These are phyloP conservation scores for Megaceryle torquata DNA, from an alignment of 2,113 vertebrate species.

Conservation along the genomic window DNA sequence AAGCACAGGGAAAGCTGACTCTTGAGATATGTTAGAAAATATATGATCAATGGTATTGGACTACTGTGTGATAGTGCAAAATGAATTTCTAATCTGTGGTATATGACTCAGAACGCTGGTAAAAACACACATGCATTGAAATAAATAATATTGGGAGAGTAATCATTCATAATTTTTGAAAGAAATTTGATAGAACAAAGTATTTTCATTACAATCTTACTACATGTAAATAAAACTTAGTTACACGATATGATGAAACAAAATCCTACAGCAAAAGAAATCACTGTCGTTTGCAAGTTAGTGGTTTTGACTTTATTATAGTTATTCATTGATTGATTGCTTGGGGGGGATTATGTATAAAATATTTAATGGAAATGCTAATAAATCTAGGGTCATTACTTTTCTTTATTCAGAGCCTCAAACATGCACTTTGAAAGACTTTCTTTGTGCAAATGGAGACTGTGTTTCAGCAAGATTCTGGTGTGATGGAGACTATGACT, in stretches of 20 bases:
- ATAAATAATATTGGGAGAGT: neutral
- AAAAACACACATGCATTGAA: neutral
- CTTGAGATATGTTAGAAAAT: neutral
- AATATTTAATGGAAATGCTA: neutral
- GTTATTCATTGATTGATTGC: neutral
- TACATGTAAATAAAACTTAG: neutral
- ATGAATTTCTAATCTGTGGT: neutral
- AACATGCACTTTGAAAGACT: conserved; percentile 93
- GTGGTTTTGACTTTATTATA: neutral
- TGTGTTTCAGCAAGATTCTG: conserved; percentile 94
- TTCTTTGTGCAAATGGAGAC: conserved; percentile 91
- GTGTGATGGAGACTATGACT: conserved; percentile 97
- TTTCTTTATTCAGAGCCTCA: conserved; percentile 83
- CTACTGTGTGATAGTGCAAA: neutral
- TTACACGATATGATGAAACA: neutral
- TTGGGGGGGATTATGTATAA: rapidly evolving
- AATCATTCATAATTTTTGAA: neutral
- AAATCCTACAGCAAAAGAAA: neutral
- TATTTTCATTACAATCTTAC: neutral
- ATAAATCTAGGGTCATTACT: neutral
- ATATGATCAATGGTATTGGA: neutral
- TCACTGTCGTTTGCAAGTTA: neutral
- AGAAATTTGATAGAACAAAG: neutral
- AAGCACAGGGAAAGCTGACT: neutral
- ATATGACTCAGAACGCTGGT: neutral